Percentiles rank a stretch among this genome's conserved stretches.
These are phyloP conservation scores for Morpho achilles DNA, from an alignment of 2,888 invertebrate genomes.

Conservation along the genomic window DNA sequence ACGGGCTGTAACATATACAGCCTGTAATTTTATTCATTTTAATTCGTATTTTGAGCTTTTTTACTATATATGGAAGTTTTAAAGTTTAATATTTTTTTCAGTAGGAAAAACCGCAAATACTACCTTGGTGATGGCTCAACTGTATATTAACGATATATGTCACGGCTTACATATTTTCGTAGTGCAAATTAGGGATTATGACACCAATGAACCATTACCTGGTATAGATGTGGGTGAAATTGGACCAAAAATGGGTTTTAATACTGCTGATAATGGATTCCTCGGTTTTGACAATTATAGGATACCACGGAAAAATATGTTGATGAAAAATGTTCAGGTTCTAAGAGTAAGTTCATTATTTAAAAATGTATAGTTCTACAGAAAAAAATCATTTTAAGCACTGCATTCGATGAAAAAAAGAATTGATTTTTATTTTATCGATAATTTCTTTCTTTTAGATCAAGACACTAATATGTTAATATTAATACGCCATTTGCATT, in stretches of 20 bases:
- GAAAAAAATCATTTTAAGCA: too few relatives aligned
- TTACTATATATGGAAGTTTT: too few relatives aligned
- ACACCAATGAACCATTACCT: slow-evolving; percentile 88
- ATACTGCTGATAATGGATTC: slow-evolving; percentile 92
- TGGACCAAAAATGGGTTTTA: slow-evolving; percentile 92
- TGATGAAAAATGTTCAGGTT: slow-evolving; percentile 93
- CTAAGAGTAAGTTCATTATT: slow-evolving; percentile 26
- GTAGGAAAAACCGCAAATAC: slow-evolving; percentile 94
- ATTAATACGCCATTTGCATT: not conserved
- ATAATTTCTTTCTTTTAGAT: not conserved
- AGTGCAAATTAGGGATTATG: slow-evolving; percentile 89
- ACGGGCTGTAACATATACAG: too few relatives aligned
- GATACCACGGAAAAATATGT: slow-evolving; percentile 89
- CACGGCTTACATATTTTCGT: slow-evolving; percentile 93
- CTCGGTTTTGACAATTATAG: slow-evolving; percentile 88
- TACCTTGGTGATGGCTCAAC: slow-evolving; percentile 92
- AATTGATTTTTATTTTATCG: not conserved
- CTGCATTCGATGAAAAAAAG: not conserved
- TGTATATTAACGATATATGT: slow-evolving; percentile 86
- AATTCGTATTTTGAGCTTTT: too few relatives aligned
- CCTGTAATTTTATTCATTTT: too few relatives aligned
- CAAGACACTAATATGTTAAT: not conserved
- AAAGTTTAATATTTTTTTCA: slow-evolving; percentile 49
- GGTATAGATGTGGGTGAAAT: slow-evolving; percentile 94
- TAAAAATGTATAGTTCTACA: not conserved